These are phyloP conservation scores for Centroberyx gerrardi DNA, from an alignment of 2,797 vertebrate genomes.

Conservation along the genomic window DNA sequence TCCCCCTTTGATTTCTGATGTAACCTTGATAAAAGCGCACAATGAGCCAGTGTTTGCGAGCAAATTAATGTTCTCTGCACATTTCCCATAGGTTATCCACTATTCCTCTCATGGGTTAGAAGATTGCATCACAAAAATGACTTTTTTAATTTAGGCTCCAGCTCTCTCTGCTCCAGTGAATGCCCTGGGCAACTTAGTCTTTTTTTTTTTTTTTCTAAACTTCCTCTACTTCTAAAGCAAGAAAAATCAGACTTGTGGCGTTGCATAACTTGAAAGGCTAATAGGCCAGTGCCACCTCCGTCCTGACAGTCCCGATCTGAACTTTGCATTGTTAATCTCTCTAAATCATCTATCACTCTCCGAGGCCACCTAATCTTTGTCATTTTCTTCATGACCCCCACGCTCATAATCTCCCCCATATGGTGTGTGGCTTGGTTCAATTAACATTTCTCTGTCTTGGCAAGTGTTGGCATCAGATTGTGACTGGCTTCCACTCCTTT, in stretches of 20 bases:
- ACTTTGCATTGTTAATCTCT: conserved; percentile 78
- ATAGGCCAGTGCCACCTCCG: conserved; percentile 41
- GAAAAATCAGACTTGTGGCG: conserved; percentile 22
- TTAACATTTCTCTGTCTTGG: conserved; percentile 79
- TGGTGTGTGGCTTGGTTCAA: conserved; percentile 78
- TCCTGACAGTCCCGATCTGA: conserved; percentile 57
- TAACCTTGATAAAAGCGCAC: conserved; percentile 53
- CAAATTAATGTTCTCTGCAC: conserved; percentile 50
- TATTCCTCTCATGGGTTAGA: conserved; percentile 42
- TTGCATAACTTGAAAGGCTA: conserved; percentile 67
- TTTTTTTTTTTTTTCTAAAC: conserved; percentile 10
- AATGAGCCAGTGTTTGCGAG: conserved; percentile 47
- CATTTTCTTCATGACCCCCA: conserved; percentile 75
- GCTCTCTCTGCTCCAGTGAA: conserved; percentile 38
- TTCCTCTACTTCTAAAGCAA: conserved; percentile 50
- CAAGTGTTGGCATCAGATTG: conserved; percentile 66
- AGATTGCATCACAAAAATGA: conserved; percentile 72
- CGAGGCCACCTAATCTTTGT: conserved; percentile 78
- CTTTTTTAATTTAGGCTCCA: conserved; percentile 55
- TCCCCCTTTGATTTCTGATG: conserved; percentile 71
- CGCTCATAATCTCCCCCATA: conserved; percentile 86
- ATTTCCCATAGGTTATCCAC: conserved; percentile 39
- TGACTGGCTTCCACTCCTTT: conserved; percentile 66
- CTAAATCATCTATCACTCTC: conserved; percentile 78
- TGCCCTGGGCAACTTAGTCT: conserved; percentile 32